Conservation (phyloP, 2,113 vertebrate genomes). For the Calyptomena viridis region DNA sequence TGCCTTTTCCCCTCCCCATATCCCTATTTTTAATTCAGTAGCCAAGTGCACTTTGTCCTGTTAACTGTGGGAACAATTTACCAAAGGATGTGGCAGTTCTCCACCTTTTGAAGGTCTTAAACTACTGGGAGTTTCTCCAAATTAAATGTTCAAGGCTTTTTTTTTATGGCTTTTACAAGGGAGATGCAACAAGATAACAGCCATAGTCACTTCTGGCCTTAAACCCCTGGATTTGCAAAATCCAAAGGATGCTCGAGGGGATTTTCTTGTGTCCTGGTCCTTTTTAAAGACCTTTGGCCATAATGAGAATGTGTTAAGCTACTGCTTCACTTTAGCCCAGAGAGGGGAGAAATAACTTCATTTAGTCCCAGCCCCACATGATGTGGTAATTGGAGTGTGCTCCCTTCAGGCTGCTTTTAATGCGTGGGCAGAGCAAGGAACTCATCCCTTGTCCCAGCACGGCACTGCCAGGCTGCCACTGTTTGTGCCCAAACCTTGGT, state of each 20-base stretch:
- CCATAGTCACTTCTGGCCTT: neutral
- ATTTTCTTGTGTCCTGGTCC: neutral
- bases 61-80: neutral
- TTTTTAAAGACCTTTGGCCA: neutral
- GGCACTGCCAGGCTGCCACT: neutral
- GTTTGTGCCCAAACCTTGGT: neutral
- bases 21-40: neutral
- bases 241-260: neutral
- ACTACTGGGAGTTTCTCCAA: neutral
- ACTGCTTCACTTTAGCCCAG: neutral
- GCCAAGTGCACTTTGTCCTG: rapidly evolving
- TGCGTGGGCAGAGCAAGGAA: neutral
- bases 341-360: neutral
- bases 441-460: rapidly evolving
- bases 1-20: rapidly evolving
- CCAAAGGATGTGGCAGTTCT: neutral
- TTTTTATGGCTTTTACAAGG: neutral
- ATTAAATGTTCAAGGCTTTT: neutral
- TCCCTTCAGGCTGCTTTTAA: neutral
- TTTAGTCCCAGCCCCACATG: neutral
- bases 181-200: neutral
- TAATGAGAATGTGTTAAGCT: neutral
- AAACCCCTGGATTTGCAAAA: neutral
- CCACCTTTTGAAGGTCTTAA: neutral
- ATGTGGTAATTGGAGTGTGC: neutral